Percentiles rank a stretch among this genome's conserved stretches.
These are phyloP conservation scores for Pycnomerus fuliginosus DNA, from an alignment of 2,888 invertebrate species.

Conservation along the genomic window DNA sequence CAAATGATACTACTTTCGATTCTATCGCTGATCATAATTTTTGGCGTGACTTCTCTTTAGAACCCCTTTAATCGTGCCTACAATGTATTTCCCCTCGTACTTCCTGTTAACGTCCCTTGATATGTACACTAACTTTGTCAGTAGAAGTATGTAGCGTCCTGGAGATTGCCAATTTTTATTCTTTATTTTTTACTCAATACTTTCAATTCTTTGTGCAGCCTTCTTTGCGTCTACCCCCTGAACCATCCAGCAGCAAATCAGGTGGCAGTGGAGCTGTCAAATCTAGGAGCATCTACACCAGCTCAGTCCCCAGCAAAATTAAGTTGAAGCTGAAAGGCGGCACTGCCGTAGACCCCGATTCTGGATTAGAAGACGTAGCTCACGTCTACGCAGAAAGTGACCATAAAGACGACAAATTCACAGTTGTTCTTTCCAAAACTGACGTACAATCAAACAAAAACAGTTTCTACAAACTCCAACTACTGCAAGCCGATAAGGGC, in stretches of 20 bases:
- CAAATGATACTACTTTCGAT: too few relatives aligned
- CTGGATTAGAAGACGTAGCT: conserved; percentile 71
- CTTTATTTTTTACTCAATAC: too few relatives aligned
- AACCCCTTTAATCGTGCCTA: too few relatives aligned
- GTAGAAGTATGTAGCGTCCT: too few relatives aligned
- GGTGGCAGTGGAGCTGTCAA: conserved; percentile 28
- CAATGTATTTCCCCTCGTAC: too few relatives aligned
- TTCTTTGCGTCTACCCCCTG: conserved; percentile 44
- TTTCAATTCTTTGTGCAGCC: too few relatives aligned
- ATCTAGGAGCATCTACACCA: conserved; percentile 50
- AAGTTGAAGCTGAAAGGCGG: conserved; percentile 77
- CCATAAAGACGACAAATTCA: conserved; percentile 71
- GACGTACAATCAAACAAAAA: conserved; percentile 87
- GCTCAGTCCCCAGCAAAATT: conserved; percentile 60
- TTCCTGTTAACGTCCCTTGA: too few relatives aligned
- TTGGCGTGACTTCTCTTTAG: too few relatives aligned
- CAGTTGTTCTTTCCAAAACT: conserved; percentile 78
- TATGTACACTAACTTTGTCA: too few relatives aligned
- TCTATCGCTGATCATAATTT: too few relatives aligned
- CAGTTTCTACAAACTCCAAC: conserved; percentile 92
- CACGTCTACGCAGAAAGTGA: conserved; percentile 69
- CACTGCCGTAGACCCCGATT: conserved; percentile 90
- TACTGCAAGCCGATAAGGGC: conserved; percentile 72
- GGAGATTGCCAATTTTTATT: too few relatives aligned
- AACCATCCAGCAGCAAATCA: conserved; percentile 41